Evolutionary conservation across 2,113 vertebrate species (phyloP).

Genomic region (Ochotona princeps): DNA sequence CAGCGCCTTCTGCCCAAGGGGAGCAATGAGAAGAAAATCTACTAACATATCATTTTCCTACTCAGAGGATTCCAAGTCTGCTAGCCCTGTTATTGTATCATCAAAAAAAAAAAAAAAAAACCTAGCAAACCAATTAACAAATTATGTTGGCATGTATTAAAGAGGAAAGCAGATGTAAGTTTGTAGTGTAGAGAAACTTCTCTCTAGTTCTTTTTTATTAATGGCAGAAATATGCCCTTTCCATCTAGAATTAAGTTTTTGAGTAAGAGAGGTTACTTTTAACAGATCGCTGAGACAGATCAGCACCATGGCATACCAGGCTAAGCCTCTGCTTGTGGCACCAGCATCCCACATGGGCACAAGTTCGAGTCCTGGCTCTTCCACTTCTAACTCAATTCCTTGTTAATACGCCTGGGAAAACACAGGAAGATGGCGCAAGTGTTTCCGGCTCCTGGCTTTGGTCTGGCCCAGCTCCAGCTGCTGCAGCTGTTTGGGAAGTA

Average conservation of each 20-base stretch:
- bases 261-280: no score
- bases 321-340: no score
- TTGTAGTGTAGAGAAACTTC: constrained; percentile 48
- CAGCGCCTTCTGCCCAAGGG: neutral
- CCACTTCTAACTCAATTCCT: no score
- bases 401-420: no score
- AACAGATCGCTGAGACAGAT: no score
- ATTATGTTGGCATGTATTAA: constrained; percentile 45
- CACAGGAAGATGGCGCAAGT: no score
- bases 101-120: constrained; percentile 45
- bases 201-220: constrained; percentile 47
- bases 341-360: no score
- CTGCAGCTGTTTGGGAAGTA: no score
- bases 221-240: constrained; percentile 50
- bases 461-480: no score
- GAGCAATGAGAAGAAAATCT: neutral
- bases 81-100: constrained; percentile 36
- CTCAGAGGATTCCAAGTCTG: constrained; percentile 55
- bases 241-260: constrained; percentile 41
- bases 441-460: no score
- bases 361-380: no score
- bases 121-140: constrained; percentile 58
- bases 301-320: no score
- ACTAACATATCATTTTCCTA: constrained; percentile 26
- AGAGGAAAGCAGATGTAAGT: constrained; percentile 56